phyloP scores from a whole-genome alignment of 1,140 invertebrate genomes.

The Scaptomyza montana region DNA sequence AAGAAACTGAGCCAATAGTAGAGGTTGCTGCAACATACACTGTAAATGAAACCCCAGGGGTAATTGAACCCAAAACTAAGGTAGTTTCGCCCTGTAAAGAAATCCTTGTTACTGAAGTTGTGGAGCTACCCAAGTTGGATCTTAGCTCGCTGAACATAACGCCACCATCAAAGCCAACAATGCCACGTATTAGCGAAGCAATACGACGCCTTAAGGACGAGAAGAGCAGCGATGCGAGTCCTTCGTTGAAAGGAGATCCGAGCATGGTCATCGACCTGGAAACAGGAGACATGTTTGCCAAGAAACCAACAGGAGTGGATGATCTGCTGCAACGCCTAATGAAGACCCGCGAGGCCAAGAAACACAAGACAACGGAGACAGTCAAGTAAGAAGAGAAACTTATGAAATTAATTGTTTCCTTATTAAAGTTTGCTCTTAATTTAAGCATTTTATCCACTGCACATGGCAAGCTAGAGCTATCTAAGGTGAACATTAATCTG shows the following conservation, averaged over 20 bases:
- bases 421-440: not conserved
- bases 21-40: not conserved
- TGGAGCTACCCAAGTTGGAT: conserved; percentile 72
- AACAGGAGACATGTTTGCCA: conserved; percentile 67
- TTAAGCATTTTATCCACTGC: conserved; percentile 73
- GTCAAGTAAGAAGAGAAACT: conserved; percentile 71
- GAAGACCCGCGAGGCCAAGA: conserved; percentile 84
- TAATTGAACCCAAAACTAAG: not conserved
- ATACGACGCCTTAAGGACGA: conserved; percentile 57
- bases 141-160: conserved; percentile 58
- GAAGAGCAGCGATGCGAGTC: conserved; percentile 61
- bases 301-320: conserved; percentile 84
- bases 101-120: conserved; percentile 65
- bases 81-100: conserved; percentile 35
- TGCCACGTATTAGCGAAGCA: conserved; percentile 53
- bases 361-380: conserved; percentile 75
- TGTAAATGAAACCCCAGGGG: not conserved
- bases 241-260: conserved; percentile 84
- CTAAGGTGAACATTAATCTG: conserved; percentile 74
- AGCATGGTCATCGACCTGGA: conserved; percentile 86
- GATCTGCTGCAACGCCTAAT: conserved; percentile 85
- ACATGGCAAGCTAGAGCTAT: conserved; percentile 78
- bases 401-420: not conserved
- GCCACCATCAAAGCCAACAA: conserved; percentile 53
- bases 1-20: conserved; percentile 1